Evolutionary conservation across 2,888 invertebrate genomes (phyloP).

Genomic region (Mylabris sibirica): DNA sequence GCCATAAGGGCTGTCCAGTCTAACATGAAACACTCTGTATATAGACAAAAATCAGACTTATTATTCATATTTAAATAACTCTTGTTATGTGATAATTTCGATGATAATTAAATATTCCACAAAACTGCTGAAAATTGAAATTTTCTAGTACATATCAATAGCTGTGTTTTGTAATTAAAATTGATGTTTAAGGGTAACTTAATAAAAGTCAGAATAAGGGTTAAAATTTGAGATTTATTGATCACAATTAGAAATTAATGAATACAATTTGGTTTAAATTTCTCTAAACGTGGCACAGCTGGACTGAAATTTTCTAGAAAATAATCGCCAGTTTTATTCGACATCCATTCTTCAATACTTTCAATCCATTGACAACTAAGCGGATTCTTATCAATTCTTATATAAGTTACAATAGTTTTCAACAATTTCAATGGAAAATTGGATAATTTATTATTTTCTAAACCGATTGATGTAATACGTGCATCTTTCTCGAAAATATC

Average conservation of each 20-base stretch:
- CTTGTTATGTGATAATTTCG: too few species aligned
- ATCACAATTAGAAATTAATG: neutral
- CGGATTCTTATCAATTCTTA: neutral
- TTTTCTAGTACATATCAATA: too few species aligned
- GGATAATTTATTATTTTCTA: slow-evolving; percentile 8
- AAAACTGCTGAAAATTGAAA: too few species aligned
- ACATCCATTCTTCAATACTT: neutral
- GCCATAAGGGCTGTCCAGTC: too few species aligned
- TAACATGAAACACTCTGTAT: too few species aligned
- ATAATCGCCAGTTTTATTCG: slow-evolving; percentile 5
- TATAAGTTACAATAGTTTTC: neutral
- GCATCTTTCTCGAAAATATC: neutral
- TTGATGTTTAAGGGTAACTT: too few species aligned
- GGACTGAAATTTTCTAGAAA: neutral
- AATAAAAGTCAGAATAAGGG: too few species aligned
- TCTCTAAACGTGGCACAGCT: neutral
- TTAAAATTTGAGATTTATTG: too few species aligned
- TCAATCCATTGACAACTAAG: neutral
- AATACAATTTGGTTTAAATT: neutral
- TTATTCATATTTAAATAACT: too few species aligned
- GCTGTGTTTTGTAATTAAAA: too few species aligned
- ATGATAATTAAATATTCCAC: too few species aligned
- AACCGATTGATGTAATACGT: neutral
- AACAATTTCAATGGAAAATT: slow-evolving; percentile 5
- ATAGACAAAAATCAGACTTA: too few species aligned